Percentiles rank a stretch among this genome's conserved stretches.
These are phyloP conservation scores for Coelinius sp. DNA, from an alignment of 2,888 invertebrate genomes.

Conservation along the genomic window DNA sequence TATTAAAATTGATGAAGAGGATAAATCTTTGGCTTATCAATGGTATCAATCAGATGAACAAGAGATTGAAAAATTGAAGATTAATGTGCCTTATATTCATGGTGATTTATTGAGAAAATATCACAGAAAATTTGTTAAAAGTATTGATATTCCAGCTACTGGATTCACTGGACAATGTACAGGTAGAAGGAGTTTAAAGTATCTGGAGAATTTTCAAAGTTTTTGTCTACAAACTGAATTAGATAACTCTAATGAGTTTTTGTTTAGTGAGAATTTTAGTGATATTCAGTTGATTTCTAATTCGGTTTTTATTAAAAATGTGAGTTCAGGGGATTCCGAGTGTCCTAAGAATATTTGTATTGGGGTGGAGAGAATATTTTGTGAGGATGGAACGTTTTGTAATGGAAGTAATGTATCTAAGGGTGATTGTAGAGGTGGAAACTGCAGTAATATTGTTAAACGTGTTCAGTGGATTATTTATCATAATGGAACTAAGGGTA, in stretches of 20 bases:
- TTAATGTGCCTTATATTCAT: slow-evolving; percentile 54
- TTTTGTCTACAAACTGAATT: slow-evolving; percentile 68
- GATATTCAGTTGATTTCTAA: slow-evolving; percentile 60
- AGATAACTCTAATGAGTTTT: slow-evolving; percentile 64
- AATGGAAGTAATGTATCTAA: slow-evolving; percentile 44
- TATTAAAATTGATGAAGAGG: not conserved
- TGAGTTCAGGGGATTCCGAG: slow-evolving; percentile 45
- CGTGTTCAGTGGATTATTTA: slow-evolving; percentile 65
- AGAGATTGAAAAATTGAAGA: slow-evolving; percentile 47
- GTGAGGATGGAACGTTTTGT: slow-evolving; percentile 58
- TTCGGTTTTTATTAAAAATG: slow-evolving; percentile 51
- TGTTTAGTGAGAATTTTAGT: slow-evolving; percentile 62
- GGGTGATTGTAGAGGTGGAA: slow-evolving; percentile 54
- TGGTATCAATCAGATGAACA: slow-evolving; percentile 51
- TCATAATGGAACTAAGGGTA: slow-evolving; percentile 73
- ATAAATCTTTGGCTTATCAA: slow-evolving; percentile 44
- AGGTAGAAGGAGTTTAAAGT: slow-evolving; percentile 68
- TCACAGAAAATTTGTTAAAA: slow-evolving; percentile 38
- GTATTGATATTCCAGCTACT: slow-evolving; percentile 60
- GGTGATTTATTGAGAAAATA: slow-evolving; percentile 59
- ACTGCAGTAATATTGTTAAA: slow-evolving; percentile 67
- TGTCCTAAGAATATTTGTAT: slow-evolving; percentile 61
- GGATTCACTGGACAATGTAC: slow-evolving; percentile 63
- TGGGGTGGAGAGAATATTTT: slow-evolving; percentile 54
- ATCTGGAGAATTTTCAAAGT: slow-evolving; percentile 69